These are phyloP conservation scores for Metridium senile DNA, from an alignment of 92 coral and sea anemone genomes.

Conservation along the genomic window DNA sequence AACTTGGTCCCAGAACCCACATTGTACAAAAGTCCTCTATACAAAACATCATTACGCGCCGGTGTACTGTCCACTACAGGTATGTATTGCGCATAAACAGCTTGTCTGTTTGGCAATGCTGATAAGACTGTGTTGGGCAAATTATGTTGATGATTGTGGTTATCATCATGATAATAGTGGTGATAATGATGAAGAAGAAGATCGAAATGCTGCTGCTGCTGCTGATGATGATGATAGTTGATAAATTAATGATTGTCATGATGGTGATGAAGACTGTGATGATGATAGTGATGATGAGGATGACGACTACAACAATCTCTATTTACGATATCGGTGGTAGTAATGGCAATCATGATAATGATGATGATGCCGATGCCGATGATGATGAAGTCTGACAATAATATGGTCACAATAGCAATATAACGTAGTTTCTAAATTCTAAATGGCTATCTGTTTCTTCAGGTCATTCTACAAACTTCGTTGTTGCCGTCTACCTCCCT, in stretches of 20 bases:
- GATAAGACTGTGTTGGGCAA: too few relatives aligned
- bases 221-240: not conserved
- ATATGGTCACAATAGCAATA: not conserved
- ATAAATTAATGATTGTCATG: not conserved
- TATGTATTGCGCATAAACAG: conserved; percentile 15
- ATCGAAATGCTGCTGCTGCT: not conserved
- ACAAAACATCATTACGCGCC: conserved; percentile 95
- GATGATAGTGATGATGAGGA: not conserved
- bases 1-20: conserved; percentile 88
- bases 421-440: not conserved
- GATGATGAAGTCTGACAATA: too few relatives aligned
- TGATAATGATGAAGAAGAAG: not conserved
- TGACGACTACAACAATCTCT: not conserved
- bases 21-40: conserved; percentile 82
- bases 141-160: too few relatives aligned
- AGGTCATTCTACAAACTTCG: conserved; percentile 99
- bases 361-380: not conserved
- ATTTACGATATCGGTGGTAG: not conserved
- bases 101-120: too few relatives aligned
- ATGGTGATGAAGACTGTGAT: not conserved
- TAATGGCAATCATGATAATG: not conserved
- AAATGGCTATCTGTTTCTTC: not conserved
- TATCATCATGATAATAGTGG: not conserved
- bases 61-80: conserved; percentile 99
- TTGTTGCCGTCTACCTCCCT: conserved; percentile 92